Conservation (phyloP, 2,888 invertebrate species). For the Dryadula phaetusa region DNA sequence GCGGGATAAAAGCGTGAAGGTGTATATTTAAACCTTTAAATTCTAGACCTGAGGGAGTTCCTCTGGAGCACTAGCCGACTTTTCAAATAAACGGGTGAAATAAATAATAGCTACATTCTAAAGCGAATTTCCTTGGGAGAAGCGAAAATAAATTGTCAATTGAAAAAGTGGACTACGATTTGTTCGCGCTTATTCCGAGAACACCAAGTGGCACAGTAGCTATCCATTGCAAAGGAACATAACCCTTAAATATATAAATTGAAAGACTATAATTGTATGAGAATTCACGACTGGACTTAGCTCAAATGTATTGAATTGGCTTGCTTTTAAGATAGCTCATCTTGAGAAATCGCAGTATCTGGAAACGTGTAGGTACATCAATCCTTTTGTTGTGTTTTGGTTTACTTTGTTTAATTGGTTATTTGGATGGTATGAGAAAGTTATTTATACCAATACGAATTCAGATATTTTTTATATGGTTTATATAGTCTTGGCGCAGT, state of each 20-base stretch:
- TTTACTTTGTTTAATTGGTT: background rate
- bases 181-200: slow-evolving; percentile 34
- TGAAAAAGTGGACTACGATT: slow-evolving; percentile 38
- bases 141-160: slow-evolving; percentile 38
- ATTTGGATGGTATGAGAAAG: background rate
- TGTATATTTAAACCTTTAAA: too few relatives aligned
- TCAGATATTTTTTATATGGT: too few relatives aligned
- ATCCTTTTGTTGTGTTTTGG: background rate
- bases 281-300: slow-evolving; percentile 11
- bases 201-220: slow-evolving; percentile 13
- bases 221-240: background rate
- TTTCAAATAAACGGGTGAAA: slow-evolving; percentile 27
- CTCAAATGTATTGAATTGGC: slow-evolving; percentile 39
- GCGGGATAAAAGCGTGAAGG: too few relatives aligned
- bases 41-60: background rate
- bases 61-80: background rate
- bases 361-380: background rate
- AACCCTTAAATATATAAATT: background rate
- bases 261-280: slow-evolving; percentile 5
- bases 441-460: too few relatives aligned
- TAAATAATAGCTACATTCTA: slow-evolving; percentile 27
- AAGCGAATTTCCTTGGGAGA: slow-evolving; percentile 25
- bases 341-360: slow-evolving; percentile 36
- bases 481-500: too few relatives aligned
- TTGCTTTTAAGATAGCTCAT: slow-evolving; percentile 36